Evolutionary conservation across 2,113 vertebrate genomes (phyloP), one percentile per base, ranked within the genome.

Genomic region (Sisor rabdophorus): DNA sequence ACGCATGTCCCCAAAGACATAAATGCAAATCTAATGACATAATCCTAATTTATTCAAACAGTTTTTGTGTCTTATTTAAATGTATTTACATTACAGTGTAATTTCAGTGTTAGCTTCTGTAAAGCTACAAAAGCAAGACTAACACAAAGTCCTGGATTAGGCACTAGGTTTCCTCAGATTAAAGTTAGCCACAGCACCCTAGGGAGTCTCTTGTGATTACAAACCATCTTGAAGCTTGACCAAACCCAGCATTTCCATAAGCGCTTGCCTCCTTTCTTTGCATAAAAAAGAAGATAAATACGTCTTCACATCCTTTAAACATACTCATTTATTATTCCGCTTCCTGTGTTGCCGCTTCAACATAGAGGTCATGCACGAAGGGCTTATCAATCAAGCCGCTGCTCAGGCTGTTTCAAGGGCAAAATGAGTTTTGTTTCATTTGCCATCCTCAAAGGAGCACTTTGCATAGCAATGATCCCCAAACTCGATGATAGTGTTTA

Each of bases 391-490:
- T 81, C 50, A 69, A 54, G 61, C 73, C 28, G 22, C 24, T 74
- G 53, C 58, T 53, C 19, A 69, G 59, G 19, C 52, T 47, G 65
- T 77, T 79, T 79, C 74, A 84, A 79, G 73, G 77, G 76, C 73
- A 54, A 48, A 68, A 53, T 73, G 61, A 60, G 65, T 71, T 73
- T 78, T 11, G 12, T 74, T 79, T 79, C 52, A 67, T 79, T 63
- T 52, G 71, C 63, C 28, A 56, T 73, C 72, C 50, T 71, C 61
- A 64, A 55, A 63, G 68, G 61, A 64, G 73, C 70, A 22, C 73
- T 77, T 79, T 79, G 73, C 74, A 84, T 81, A 71, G 67, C 60
- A 77, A 84, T 77, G 65, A 40, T 79, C 61, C 47, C 67, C 58
- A 56, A 78, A 48, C 61, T 77, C 28, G 32, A 65, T 44, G 36